Evolutionary conservation across 2,888 invertebrate genomes (phyloP).

Genomic region (Archaeoteleia sp.): DNA sequence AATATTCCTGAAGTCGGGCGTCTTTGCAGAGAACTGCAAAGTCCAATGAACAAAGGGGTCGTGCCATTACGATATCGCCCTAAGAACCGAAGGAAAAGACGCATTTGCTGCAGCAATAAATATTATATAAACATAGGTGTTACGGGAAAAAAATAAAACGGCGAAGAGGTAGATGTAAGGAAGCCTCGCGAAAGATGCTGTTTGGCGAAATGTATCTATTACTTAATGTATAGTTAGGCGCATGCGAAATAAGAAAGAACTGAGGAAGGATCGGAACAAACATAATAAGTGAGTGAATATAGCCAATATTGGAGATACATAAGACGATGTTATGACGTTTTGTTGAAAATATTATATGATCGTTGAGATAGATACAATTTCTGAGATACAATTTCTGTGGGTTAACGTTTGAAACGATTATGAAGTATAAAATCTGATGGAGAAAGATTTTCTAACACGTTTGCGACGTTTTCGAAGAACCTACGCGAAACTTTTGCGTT

Average conservation of each 20-base stretch:
- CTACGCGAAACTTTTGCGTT: no score
- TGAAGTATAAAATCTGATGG: constrained; percentile 19
- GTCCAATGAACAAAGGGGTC: constrained; percentile 6
- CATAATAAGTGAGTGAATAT: constrained; percentile 31
- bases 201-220: constrained; percentile 41
- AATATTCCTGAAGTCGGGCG: constrained; percentile 15
- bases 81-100: constrained; percentile 51
- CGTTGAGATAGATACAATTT: constrained; percentile 46
- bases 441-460: constrained; percentile 2
- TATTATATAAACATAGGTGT: constrained; percentile 46
- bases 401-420: constrained; percentile 28
- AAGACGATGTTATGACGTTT: constrained; percentile 46
- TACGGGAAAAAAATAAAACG: constrained; percentile 20
- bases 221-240: constrained; percentile 44
- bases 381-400: constrained; percentile 29
- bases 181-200: constrained; percentile 35
- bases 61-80: constrained; percentile 29
- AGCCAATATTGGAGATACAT: constrained; percentile 43
- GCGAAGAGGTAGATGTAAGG: constrained; percentile 17
- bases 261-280: constrained; percentile 14
- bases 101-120: constrained; percentile 53
- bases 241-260: constrained; percentile 12
- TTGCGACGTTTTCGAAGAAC: no score
- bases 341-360: constrained; percentile 50
- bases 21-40: constrained; percentile 25